These are phyloP conservation scores for Chesias legatella DNA, from an alignment of 2,888 invertebrate species.

Conservation along the genomic window DNA sequence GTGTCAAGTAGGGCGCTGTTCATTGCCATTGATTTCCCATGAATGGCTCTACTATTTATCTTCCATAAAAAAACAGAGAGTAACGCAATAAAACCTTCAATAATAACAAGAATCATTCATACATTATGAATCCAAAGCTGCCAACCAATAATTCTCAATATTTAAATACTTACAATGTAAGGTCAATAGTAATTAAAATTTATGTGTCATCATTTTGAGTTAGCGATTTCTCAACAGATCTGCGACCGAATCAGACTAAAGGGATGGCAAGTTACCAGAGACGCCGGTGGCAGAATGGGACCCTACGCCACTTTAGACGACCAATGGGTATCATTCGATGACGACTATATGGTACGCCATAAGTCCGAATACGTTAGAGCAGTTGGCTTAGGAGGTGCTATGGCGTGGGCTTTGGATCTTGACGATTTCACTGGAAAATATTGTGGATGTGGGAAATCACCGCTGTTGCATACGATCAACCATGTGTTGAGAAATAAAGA, in stretches of 20 bases:
- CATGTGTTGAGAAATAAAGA: slow-evolving; percentile 86
- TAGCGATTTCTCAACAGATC: slow-evolving; percentile 77
- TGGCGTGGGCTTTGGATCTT: slow-evolving; percentile 94
- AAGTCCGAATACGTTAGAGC: slow-evolving; percentile 91
- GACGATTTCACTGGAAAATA: slow-evolving; percentile 89
- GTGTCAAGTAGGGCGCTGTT: no score
- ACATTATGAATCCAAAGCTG: no score
- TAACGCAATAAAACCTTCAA: no score
- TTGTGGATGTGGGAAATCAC: slow-evolving; percentile 91
- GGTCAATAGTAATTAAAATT: no score
- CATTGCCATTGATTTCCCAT: no score
- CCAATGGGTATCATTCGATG: slow-evolving; percentile 97
- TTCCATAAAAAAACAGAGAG: no score
- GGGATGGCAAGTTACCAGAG: slow-evolving; percentile 89
- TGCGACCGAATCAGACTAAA: slow-evolving; percentile 87
- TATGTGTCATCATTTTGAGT: no score
- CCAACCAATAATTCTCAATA: no score
- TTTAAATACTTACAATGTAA: no score
- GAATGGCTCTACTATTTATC: no score
- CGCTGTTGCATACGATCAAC: slow-evolving; percentile 89
- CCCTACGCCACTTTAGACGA: slow-evolving; percentile 91
- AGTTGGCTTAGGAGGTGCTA: slow-evolving; percentile 90
- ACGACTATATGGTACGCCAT: slow-evolving; percentile 89
- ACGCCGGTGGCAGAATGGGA: slow-evolving; percentile 90
- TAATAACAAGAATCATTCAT: no score